Conservation (phyloP, 1,140 invertebrate species). For the Mesaphorura yosii region DNA sequence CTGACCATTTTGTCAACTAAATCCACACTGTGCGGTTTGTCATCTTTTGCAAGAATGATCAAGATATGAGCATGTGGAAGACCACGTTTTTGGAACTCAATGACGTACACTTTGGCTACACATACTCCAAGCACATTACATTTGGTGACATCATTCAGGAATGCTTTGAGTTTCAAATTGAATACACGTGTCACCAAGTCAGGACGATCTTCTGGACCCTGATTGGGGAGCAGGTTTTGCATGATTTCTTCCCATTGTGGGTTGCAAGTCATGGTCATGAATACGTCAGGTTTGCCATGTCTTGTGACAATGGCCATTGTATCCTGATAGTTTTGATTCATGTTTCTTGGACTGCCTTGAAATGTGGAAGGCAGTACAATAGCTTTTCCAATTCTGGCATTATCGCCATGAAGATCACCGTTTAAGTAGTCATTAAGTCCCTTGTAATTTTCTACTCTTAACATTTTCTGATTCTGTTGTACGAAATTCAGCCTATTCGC, state of each 20-base stretch:
- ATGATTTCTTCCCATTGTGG: conserved; percentile 38
- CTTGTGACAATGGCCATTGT: conserved; percentile 36
- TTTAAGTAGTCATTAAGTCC: conserved; percentile 26
- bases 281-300: conserved; percentile 37
- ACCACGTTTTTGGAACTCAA: conserved; percentile 36
- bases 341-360: conserved; percentile 32
- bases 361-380: conserved; percentile 26
- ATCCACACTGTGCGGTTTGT: conserved; percentile 21
- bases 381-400: conserved; percentile 5
- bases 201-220: conserved; percentile 32
- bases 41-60: conserved; percentile 22
- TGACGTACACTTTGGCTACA: conserved; percentile 21
- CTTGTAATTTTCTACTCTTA: conserved; percentile 15
- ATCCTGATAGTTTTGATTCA: conserved; percentile 36
- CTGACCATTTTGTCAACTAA: conserved; percentile 29
- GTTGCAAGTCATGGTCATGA: conserved; percentile 41
- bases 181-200: conserved; percentile 41
- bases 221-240: conserved; percentile 10
- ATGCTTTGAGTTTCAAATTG: conserved; percentile 36
- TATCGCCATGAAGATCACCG: background rate
- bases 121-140: conserved; percentile 30
- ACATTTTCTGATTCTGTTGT: background rate
- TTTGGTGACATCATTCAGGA: conserved; percentile 32
- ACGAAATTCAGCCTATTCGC: conserved; percentile 24
- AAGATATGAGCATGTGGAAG: conserved; percentile 36